Conservation (phyloP, 2,113 vertebrate species). For the Lophotis ruficrista region DNA sequence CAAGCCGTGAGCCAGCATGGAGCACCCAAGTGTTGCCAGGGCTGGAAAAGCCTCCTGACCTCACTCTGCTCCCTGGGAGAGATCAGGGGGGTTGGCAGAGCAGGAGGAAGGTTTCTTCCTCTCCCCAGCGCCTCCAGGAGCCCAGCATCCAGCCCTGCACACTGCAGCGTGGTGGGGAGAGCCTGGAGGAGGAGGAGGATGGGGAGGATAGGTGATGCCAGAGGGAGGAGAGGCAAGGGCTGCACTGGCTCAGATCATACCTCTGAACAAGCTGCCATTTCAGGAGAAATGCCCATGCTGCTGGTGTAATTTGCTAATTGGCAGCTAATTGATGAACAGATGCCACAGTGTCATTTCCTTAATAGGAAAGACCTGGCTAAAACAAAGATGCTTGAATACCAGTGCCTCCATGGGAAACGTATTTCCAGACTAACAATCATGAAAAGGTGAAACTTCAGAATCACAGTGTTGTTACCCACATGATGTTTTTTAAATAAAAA, state of each 20-base stretch:
- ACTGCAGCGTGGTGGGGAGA: background rate
- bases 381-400: background rate
- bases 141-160: accelerated
- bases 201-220: background rate
- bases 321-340: background rate
- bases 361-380: background rate
- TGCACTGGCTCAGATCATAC: accelerated
- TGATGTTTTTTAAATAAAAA: background rate
- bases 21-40: background rate
- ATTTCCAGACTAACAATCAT: background rate
- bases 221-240: accelerated
- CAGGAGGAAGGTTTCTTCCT: background rate
- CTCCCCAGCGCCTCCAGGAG: background rate
- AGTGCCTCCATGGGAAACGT: background rate
- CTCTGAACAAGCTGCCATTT: background rate
- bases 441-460: background rate
- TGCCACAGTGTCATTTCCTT: background rate
- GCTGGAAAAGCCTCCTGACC: background rate
- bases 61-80: background rate
- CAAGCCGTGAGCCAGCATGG: accelerated
- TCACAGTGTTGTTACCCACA: background rate
- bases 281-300: background rate
- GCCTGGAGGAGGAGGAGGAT: background rate
- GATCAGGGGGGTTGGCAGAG: background rate
- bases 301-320: background rate